Evolutionary conservation across 2,888 invertebrate species (phyloP).

Genomic region (Xylota sylvarum): DNA sequence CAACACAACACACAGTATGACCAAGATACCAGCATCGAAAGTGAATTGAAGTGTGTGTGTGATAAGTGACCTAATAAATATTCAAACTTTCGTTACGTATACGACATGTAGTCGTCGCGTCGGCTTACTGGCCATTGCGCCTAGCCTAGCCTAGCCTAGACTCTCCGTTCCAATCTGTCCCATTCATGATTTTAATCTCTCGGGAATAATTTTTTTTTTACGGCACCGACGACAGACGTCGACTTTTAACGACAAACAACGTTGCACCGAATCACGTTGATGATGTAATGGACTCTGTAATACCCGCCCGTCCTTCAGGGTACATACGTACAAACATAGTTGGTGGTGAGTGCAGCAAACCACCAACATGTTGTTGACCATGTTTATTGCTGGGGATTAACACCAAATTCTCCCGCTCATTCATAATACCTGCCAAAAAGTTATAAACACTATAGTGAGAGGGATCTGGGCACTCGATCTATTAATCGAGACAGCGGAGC

Average conservation of each 20-base stretch:
- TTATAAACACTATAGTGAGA: conserved; percentile 34
- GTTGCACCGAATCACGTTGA: conserved; percentile 38
- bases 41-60: conserved; percentile 58
- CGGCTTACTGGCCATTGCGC: background rate
- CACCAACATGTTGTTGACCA: conserved; percentile 12
- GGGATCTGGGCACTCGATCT: conserved; percentile 55
- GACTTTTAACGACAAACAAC: conserved; percentile 57
- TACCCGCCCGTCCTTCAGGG: too few relatives aligned
- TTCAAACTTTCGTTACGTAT: conserved; percentile 45
- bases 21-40: conserved; percentile 4
- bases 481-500: conserved; percentile 48
- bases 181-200: conserved; percentile 64
- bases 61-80: conserved; percentile 70
- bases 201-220: conserved; percentile 28
- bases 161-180: conserved; percentile 25
- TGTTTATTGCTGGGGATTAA: conserved; percentile 29
- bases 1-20: too few relatives aligned
- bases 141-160: too few relatives aligned
- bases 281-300: conserved; percentile 35
- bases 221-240: conserved; percentile 46
- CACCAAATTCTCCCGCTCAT: conserved; percentile 35
- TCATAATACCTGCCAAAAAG: conserved; percentile 58
- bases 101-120: conserved; percentile 4
- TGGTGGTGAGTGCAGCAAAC: too few relatives aligned
- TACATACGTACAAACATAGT: too few relatives aligned